Base-by-base conservation (phyloP, 2,888 invertebrate genomes). In the Trilocha varians region DNA sequence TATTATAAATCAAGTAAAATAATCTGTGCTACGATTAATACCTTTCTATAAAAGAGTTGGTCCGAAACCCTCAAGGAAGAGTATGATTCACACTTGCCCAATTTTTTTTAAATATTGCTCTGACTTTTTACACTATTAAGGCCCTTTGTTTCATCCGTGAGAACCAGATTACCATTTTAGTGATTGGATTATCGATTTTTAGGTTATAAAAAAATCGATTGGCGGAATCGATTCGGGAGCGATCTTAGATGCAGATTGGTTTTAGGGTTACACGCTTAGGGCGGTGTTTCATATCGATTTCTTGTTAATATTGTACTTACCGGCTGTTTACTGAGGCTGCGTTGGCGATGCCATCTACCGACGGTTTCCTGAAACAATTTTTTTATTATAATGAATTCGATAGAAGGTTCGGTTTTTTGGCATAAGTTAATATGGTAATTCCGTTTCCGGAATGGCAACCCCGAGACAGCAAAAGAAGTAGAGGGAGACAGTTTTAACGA, bases 321-420 rank as follows among this genome's bases (percentile, higher is more conserved):
- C 94, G 93, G 70, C 93, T 92, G 84, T 94, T 94, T 65, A 94
- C 94, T 57, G 94, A 94, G 50, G 93, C 91, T 43, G 94, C 91
- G 69, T 93, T 94, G 53, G 91, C 92, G 65, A 93, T 93, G 70
- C 94, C 94, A 80, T 94, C 94, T 82, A 94, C 93, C 50, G 94
- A 89, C 59, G 94, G 94, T 87, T 94, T 95, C 88, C 91, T 93
- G 91, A 70, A 91, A 92, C 82, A 88, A 88, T n/a, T n/a, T n/a
- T n/a, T n/a, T n/a, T n/a, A n/a, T n/a, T n/a, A n/a, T n/a, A n/a
- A n/a, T n/a, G n/a, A n/a, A n/a, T n/a, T n/a, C n/a, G n/a, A n/a
- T n/a, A n/a, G n/a, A n/a, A n/a, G n/a, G n/a, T n/a, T n/a, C n/a
- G n/a, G n/a, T n/a, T n/a, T n/a, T n/a, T n/a, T n/a, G n/a, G n/a